Conservation (phyloP, 2,113 vertebrate species). For the Macroglossus sobrinus region DNA sequence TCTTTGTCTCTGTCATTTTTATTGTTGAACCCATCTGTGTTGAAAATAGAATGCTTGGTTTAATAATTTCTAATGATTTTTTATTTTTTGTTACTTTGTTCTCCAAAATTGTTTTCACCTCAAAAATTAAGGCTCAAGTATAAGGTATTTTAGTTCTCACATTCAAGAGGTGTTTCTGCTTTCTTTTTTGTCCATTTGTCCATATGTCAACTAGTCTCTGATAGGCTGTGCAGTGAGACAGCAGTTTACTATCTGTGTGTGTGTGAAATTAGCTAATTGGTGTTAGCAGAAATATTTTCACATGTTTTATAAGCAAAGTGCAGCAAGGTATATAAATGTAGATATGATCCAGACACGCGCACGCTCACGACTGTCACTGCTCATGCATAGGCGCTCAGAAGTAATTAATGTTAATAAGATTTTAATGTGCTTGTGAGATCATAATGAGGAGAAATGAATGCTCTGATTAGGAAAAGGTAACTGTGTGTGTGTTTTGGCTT, state of each 20-base stretch:
- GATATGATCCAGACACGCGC: slow-evolving; percentile 86
- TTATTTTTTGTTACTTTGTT: slow-evolving; percentile 63
- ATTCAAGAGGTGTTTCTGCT: slow-evolving; percentile 76
- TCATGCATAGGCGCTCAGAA: slow-evolving; percentile 89
- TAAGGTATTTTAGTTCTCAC: slow-evolving; percentile 75
- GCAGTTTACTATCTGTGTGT: slow-evolving; percentile 81
- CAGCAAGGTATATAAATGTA: slow-evolving; percentile 90
- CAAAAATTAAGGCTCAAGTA: slow-evolving; percentile 70
- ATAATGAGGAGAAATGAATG: slow-evolving; percentile 92
- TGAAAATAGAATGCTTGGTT: slow-evolving; percentile 78
- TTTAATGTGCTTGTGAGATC: slow-evolving; percentile 93
- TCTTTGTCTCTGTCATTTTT: slow-evolving; percentile 83
- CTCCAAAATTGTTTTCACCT: slow-evolving; percentile 71
- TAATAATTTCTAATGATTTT: slow-evolving; percentile 64
- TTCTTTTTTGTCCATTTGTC: slow-evolving; percentile 81
- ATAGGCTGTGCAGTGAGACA: slow-evolving; percentile 83
- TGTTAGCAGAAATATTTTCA: slow-evolving; percentile 91
- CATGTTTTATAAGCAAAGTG: slow-evolving; percentile 91
- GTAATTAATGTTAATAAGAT: slow-evolving; percentile 94
- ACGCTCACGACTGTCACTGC: slow-evolving; percentile 82
- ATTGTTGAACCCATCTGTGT: slow-evolving; percentile 81
- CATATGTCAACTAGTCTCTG: slow-evolving; percentile 83
- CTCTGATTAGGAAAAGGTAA: slow-evolving; percentile 92
- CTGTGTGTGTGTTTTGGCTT: slow-evolving; percentile 90
- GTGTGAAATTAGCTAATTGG: slow-evolving; percentile 90